Conservation (phyloP, 1,140 invertebrate genomes). For the Scaptomyza montana region DNA sequence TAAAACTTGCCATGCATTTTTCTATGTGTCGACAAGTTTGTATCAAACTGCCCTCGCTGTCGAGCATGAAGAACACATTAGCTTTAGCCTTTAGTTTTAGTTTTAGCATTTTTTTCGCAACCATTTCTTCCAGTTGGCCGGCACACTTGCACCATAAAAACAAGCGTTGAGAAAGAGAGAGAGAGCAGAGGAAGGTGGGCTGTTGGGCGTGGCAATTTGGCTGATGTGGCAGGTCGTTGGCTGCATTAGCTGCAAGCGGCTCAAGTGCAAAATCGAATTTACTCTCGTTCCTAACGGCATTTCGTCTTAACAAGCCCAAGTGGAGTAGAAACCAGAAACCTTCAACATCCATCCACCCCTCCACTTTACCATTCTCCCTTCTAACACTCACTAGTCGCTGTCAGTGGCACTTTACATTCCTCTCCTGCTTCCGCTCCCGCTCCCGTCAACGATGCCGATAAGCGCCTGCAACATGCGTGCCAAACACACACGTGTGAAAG, state of each 20-base stretch:
- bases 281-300: slow-evolving; percentile 67
- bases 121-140: slow-evolving; percentile 54
- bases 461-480: slow-evolving; percentile 76
- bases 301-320: slow-evolving; percentile 71
- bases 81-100: slow-evolving; percentile 58
- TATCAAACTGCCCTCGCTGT: slow-evolving; percentile 18
- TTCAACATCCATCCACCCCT: not conserved
- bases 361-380: not conserved
- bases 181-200: not conserved
- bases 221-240: slow-evolving; percentile 58
- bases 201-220: slow-evolving; percentile 33
- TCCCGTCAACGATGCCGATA: slow-evolving; percentile 60
- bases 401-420: slow-evolving; percentile 4
- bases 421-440: too few relatives aligned
- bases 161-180: slow-evolving; percentile 4
- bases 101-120: slow-evolving; percentile 43
- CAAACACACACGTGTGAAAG: slow-evolving; percentile 59
- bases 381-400: slow-evolving; percentile 3
- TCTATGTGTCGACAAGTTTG: too few relatives aligned
- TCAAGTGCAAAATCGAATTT: slow-evolving; percentile 81
- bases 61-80: slow-evolving; percentile 44
- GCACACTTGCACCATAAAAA: slow-evolving; percentile 37
- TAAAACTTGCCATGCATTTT: too few relatives aligned
- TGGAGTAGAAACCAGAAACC: slow-evolving; percentile 17
- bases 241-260: slow-evolving; percentile 76